phyloP scores from a whole-genome alignment of 2,113 vertebrate species.

The Entomyzon cyanotis region DNA sequence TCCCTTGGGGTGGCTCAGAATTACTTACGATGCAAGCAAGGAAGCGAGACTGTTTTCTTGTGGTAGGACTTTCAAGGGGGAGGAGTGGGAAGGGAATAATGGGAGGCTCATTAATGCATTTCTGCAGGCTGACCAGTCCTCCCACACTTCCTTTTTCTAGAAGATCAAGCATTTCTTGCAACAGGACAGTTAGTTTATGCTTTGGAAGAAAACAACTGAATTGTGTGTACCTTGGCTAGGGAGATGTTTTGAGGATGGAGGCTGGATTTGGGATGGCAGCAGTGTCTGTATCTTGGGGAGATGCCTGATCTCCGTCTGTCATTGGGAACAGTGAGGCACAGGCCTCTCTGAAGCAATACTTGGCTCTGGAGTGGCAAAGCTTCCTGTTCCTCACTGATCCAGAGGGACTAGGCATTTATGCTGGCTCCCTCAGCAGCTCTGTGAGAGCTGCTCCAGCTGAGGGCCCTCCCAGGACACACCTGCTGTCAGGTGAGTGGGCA shows the following conservation, averaged over 20 bases:
- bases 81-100: conserved; percentile 1
- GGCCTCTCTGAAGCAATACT: background rate
- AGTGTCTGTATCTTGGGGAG: background rate
- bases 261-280: background rate
- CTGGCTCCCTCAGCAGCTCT: background rate
- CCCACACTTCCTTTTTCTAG: background rate
- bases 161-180: background rate
- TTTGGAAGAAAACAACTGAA: background rate
- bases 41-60: conserved; percentile 56
- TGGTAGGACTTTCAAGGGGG: background rate
- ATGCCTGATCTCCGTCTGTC: background rate
- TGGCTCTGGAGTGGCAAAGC: background rate
- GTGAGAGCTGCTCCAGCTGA: background rate
- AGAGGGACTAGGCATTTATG: background rate
- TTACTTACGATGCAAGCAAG: conserved; percentile 72
- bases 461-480: background rate
- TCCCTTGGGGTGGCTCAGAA: conserved; percentile 74
- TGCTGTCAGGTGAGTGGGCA: background rate
- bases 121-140: conserved; percentile 35
- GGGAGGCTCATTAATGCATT: conserved; percentile 34
- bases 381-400: background rate
- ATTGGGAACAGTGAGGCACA: background rate
- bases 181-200: background rate
- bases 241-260: background rate
- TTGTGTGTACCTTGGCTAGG: background rate